Base-by-base conservation (phyloP, 2,113 vertebrate species). In the Ceyx margarethae region DNA sequence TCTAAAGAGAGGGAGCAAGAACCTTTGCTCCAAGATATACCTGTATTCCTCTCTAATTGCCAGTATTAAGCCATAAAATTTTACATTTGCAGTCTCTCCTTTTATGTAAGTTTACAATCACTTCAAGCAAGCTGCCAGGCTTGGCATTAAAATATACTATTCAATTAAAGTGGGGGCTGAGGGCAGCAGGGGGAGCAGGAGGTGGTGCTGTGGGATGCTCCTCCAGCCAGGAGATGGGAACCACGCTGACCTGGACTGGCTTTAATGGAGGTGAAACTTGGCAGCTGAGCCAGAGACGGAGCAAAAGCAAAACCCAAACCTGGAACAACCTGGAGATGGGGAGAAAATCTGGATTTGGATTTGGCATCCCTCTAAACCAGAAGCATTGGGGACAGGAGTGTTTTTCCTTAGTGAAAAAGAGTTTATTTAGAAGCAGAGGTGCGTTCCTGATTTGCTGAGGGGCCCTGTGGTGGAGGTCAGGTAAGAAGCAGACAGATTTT, bases 121-220 rank as follows among this genome's bases (percentile, higher is more conserved):
- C 51, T 67, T 10, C 8, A 62, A 80, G 85, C 22, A 3, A 42
- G 84, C 68, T 62, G 46, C 71, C 48, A 67, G 61, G 61, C 33
- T 51, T 46, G 77, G 28, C 25, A 6, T 71, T 45, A 56, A 91
- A 87, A 64, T 53, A 28, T 10, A 69, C 45, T 50, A 31, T 50
- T 91, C 84, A 72, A 58, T 89, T 85, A 79, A 90, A 4, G 71
- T 3, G 29, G 84, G 64, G 80, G 69, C 40, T 62, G 81, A 25
- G 78, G 73, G 80, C 6, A 12, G 64, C 0, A 0, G n/a, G 71
- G 75, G 54, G 64, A 40, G 73, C 0, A 8, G 66, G 77, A 82
- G 73, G 57, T 1, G 3, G 73, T 7, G 5, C 80, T 21, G 40
- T 2, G 6, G 77, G 83, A 87, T 22, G 54, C 50, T 42, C 40